These are phyloP conservation scores for Metacarcinus magister DNA, from an alignment of 2,888 invertebrate species.

Conservation along the genomic window DNA sequence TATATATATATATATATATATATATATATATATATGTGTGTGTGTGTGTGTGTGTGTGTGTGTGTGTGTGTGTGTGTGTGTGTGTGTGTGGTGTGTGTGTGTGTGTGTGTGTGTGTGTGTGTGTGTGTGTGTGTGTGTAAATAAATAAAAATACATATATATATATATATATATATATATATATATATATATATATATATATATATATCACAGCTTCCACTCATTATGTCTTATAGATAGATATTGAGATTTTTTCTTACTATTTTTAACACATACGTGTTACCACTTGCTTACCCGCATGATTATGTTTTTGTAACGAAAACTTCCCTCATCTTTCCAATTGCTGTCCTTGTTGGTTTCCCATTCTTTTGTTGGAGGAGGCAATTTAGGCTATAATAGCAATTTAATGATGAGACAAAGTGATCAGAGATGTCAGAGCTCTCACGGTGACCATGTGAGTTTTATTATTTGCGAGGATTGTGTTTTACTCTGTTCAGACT, in stretches of 20 bases:
- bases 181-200: no score
- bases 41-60: no score
- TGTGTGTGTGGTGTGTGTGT: no score
- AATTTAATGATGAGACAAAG: neutral
- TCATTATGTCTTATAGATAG: neutral
- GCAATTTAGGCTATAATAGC: neutral
- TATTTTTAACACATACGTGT: neutral
- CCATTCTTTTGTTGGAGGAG: neutral
- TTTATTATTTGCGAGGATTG: neutral
- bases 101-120: no score
- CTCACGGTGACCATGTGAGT: neutral
- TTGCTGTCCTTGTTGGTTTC: slow-evolving; percentile 12
- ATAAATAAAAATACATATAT: no score
- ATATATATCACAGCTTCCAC: no score
- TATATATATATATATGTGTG: no score
- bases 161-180: no score
- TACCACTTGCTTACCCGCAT: neutral
- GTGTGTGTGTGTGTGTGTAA: no score
- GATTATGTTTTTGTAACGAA: neutral
- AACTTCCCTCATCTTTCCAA: neutral
- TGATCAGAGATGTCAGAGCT: neutral
- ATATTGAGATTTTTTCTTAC: no score
- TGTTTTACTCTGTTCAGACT: neutral
- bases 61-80: no score
- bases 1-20: no score